These are phyloP conservation scores for Drosophila kambysellisi DNA, from an alignment of 2,888 invertebrate species.

Conservation along the genomic window DNA sequence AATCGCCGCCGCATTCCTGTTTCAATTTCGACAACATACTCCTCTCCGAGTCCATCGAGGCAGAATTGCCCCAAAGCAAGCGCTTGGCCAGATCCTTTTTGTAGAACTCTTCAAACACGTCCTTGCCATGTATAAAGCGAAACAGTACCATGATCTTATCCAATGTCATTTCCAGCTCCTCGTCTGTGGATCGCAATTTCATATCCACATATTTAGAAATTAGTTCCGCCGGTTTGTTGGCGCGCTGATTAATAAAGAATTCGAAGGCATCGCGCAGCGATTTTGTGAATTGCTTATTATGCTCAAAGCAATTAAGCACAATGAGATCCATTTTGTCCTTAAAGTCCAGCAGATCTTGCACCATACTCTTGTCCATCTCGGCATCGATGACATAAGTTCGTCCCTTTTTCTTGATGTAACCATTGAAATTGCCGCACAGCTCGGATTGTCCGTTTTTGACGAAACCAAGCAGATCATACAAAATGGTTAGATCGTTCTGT, in stretches of 20 bases:
- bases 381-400: conserved; percentile 98
- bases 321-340: conserved; percentile 98
- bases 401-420: conserved; percentile 98
- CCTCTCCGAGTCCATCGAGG: conserved; percentile 99
- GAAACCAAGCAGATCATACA: conserved; percentile 94
- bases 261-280: conserved; percentile 99
- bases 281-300: conserved; percentile 98
- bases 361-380: conserved; percentile 99
- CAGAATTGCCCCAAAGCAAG: conserved; percentile 98
- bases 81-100: conserved; percentile 99
- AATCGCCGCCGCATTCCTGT: conserved; percentile 99
- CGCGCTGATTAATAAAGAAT: conserved; percentile 98
- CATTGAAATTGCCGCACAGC: conserved; percentile 95
- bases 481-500: conserved; percentile 92
- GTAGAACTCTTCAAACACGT: conserved; percentile 99
- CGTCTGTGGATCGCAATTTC: conserved; percentile 98
- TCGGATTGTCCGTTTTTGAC: conserved; percentile 96
- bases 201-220: conserved; percentile 99
- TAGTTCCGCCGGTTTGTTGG: conserved; percentile 99
- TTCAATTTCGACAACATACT: conserved; percentile 99
- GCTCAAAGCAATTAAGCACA: too few relatives aligned
- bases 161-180: conserved; percentile 96
- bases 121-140: conserved; percentile 99
- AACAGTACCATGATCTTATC: conserved; percentile 99
- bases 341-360: conserved; percentile 97